These are phyloP conservation scores for Bergia puertoricense DNA, from an alignment of 92 coral and sea anemone species.

Conservation along the genomic window DNA sequence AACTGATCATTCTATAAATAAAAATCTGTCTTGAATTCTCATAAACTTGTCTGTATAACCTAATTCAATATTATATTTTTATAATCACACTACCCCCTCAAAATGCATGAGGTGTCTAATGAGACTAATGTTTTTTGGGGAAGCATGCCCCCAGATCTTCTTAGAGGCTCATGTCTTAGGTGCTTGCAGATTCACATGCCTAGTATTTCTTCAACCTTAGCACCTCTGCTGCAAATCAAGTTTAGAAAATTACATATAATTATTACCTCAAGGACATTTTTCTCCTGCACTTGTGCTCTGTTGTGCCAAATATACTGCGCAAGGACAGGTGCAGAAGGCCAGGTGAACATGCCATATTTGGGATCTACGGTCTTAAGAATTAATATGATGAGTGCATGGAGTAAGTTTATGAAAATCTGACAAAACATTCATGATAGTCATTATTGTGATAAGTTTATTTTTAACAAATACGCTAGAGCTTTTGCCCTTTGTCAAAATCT, in stretches of 20 bases:
- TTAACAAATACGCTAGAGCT: too few species aligned
- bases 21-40: too few species aligned
- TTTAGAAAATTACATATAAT: not conserved
- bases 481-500: too few species aligned
- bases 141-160: too few species aligned
- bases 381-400: not conserved
- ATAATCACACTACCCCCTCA: too few species aligned
- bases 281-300: constrained; percentile 67
- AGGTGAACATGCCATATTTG: constrained; percentile 97
- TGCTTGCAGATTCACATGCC: not conserved
- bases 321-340: constrained; percentile 95
- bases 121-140: too few species aligned
- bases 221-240: not conserved
- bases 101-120: too few species aligned
- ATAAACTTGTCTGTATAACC: too few species aligned
- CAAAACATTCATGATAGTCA: not conserved
- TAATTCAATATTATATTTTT: too few species aligned
- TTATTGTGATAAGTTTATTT: too few species aligned
- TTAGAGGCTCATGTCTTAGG: too few species aligned
- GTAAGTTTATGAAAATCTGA: not conserved
- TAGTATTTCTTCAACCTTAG: not conserved
- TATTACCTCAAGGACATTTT: constrained; percentile 79
- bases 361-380: constrained; percentile 82
- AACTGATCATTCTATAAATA: too few species aligned
- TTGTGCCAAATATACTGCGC: constrained; percentile 91